Conservation (phyloP, 2,888 invertebrate genomes). For the Drosophila pegasa region DNA sequence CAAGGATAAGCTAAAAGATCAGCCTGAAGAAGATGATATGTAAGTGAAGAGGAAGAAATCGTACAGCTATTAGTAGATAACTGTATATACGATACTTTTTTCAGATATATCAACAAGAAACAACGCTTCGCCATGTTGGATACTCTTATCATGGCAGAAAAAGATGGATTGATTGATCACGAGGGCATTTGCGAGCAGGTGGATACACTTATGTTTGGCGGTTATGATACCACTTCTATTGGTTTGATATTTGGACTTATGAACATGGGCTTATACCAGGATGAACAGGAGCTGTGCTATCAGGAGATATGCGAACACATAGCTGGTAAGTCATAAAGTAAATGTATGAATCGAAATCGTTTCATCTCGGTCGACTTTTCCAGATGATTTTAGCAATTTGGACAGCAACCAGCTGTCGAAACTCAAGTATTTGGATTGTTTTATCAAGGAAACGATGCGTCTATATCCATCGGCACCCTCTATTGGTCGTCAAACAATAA, state of each 20-base stretch:
- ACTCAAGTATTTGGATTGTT: slow-evolving; percentile 66
- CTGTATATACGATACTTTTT: too few species aligned
- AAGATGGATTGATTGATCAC: slow-evolving; percentile 76
- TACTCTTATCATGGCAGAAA: slow-evolving; percentile 72
- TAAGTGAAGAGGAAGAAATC: neutral
- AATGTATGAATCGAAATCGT: neutral
- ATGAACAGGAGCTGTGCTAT: slow-evolving; percentile 74
- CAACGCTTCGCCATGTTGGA: slow-evolving; percentile 80
- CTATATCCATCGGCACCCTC: slow-evolving; percentile 88
- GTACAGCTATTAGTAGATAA: too few species aligned
- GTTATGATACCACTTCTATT: slow-evolving; percentile 77
- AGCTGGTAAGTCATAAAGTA: slow-evolving; percentile 64
- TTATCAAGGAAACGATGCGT: slow-evolving; percentile 80
- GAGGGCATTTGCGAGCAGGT: slow-evolving; percentile 88
- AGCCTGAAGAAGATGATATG: slow-evolving; percentile 50
- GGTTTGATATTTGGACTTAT: slow-evolving; percentile 74
- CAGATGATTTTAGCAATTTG: slow-evolving; percentile 64
- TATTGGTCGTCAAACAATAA: slow-evolving; percentile 86
- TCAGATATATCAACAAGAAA: slow-evolving; percentile 65
- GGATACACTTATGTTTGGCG: slow-evolving; percentile 87
- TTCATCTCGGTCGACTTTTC: neutral
- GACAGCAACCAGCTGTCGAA: slow-evolving; percentile 52
- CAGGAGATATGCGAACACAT: slow-evolving; percentile 71
- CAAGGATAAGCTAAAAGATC: neutral
- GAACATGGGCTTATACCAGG: slow-evolving; percentile 70